Conservation (phyloP, 2,888 invertebrate species). For the Pterostichus madidus region DNA sequence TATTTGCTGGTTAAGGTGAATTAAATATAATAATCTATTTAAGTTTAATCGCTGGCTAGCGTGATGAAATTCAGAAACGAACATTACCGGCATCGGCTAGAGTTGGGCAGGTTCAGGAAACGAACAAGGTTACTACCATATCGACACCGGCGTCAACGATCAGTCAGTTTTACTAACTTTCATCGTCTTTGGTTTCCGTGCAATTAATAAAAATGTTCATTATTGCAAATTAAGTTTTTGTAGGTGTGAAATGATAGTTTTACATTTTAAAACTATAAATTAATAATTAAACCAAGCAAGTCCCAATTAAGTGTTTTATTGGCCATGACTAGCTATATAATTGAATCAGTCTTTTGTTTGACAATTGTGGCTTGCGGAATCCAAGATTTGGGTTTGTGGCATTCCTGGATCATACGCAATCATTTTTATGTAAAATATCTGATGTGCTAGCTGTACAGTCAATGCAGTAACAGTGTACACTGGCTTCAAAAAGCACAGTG, state of each 20-base stretch:
- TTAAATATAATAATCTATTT: not conserved
- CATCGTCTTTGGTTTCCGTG: not conserved
- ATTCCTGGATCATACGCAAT: slow-evolving; percentile 33
- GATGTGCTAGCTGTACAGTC: not conserved
- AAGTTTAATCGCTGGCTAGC: slow-evolving; percentile 3
- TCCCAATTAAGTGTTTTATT: too few species aligned
- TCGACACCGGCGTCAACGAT: not conserved
- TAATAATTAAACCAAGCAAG: too few species aligned
- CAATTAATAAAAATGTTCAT: not conserved
- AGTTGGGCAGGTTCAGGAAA: slow-evolving; percentile 4
- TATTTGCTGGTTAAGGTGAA: not conserved
- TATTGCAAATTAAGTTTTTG: not conserved
- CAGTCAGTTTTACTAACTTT: not conserved
- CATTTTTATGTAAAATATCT: slow-evolving; percentile 18
- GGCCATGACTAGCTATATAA: too few species aligned
- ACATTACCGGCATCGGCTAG: too few species aligned
- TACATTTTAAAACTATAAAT: too few species aligned
- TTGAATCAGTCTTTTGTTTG: too few species aligned
- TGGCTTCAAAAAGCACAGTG: not conserved
- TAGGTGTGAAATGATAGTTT: slow-evolving; percentile 1
- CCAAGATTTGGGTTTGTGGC: not conserved
- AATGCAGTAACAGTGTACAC: not conserved
- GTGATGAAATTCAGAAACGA: slow-evolving; percentile 1
- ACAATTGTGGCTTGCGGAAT: not conserved
- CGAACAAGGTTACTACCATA: not conserved